A percentile compares a stretch with the other conserved stretches of the same genome.
Evolutionary conservation across 2,113 vertebrate genomes (phyloP).

Genomic region (Phyllostomus hastatus): DNA sequence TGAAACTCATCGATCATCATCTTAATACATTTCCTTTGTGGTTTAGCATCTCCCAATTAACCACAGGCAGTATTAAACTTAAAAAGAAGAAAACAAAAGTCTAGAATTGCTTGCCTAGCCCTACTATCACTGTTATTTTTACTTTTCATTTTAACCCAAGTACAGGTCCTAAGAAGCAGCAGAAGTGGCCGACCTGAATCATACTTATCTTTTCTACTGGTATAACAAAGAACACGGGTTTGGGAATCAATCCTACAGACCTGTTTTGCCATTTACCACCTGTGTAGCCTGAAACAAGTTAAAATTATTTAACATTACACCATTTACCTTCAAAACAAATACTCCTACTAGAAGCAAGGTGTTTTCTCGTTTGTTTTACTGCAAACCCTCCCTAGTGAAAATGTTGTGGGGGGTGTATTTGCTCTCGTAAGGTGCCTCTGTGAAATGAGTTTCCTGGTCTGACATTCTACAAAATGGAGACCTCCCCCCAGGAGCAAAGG

Average conservation of each 20-base stretch:
- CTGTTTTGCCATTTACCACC: neutral
- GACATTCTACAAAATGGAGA: neutral
- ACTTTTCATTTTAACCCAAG: neutral
- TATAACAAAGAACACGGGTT: neutral
- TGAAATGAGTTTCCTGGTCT: neutral
- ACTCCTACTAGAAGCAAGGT: neutral
- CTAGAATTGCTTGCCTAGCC: neutral
- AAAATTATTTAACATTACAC: neutral
- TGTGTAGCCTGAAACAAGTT: neutral
- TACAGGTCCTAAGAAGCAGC: neutral
- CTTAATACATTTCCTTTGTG: neutral
- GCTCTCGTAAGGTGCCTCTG: neutral
- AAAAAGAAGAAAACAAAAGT: constrained; percentile 20
- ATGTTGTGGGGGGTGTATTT: neutral
- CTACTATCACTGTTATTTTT: neutral
- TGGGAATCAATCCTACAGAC: neutral
- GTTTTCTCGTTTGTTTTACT: neutral
- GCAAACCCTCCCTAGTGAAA: neutral
- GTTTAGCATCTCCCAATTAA: constrained; percentile 14
- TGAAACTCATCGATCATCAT: neutral
- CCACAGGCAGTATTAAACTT: neutral
- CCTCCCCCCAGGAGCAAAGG: neutral
- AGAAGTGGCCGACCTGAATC: neutral
- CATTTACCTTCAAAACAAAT: constrained; percentile 29
- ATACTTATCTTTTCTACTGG: neutral